Evolutionary conservation across 2,797 vertebrate genomes (phyloP).

Genomic region (Phoxinus dragarum): DNA sequence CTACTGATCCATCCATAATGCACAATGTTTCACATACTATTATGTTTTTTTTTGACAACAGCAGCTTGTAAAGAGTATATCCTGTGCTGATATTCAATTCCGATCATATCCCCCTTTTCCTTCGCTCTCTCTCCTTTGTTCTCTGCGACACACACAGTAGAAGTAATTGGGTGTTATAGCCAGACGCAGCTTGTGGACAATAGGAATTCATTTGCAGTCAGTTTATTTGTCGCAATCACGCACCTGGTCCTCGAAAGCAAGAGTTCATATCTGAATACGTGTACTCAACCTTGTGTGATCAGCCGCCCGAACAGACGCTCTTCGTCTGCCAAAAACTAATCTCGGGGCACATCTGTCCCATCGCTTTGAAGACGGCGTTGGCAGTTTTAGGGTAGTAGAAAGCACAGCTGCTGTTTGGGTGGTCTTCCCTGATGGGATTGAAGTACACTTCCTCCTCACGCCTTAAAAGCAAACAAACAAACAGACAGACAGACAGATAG

Average conservation of each 20-base stretch:
- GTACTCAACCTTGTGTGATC: conserved; percentile 42
- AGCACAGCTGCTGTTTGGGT: conserved; percentile 58
- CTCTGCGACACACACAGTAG: conserved; percentile 2
- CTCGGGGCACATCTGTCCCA: conserved; percentile 55
- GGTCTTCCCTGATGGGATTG: conserved; percentile 34
- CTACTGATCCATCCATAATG: neutral
- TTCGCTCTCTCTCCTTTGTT: conserved; percentile 20
- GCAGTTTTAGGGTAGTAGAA: conserved; percentile 42
- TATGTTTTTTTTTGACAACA: neutral
- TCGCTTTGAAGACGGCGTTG: conserved; percentile 41
- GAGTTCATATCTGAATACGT: conserved; percentile 43
- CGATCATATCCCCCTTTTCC: conserved; percentile 25
- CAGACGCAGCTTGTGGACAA: conserved; percentile 44
- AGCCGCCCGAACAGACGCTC: conserved; percentile 23
- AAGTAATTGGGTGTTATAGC: conserved; percentile 37
- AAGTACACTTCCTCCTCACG: conserved; percentile 14
- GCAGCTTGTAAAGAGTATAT: neutral
- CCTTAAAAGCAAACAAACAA: conserved; percentile 37
- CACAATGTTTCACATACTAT: neutral
- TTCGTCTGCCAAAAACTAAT: conserved; percentile 51
- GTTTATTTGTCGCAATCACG: conserved; percentile 55
- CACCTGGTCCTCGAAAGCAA: conserved; percentile 53
- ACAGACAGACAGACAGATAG: conserved; percentile 19
- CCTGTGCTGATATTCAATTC: conserved; percentile 2
- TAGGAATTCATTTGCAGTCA: conserved; percentile 50